Evolutionary conservation across 2,888 invertebrate genomes (phyloP), one percentile per base, ranked within the genome.

Genomic region (Cheilosia soror): DNA sequence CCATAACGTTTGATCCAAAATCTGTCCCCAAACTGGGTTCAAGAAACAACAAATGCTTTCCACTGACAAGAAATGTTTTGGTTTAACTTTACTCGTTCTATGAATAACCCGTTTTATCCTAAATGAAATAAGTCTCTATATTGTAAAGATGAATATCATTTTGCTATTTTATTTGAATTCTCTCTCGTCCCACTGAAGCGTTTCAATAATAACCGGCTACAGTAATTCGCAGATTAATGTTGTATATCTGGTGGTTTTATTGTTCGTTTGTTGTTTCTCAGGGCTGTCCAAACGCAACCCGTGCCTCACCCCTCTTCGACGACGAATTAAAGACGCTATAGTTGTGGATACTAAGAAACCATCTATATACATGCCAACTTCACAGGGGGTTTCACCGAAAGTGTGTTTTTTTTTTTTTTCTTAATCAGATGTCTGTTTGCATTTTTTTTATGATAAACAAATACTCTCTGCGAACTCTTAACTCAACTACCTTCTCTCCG

Each of bases 201-300:
- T 33, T 55, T 33, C 47, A 47, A 15, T 31, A 37, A 44, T 58
- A 66, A 75, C 75, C 49, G 65, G 65, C 75, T 49, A 31, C 47
- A 66, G n/a, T 63, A 58, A 65, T 58, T 65, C 25, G 29, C 60
- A 29, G 60, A 51, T 62, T 73, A 62, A 73, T 73, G 42, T 25
- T 73, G 63, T 71, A 49, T 25, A 40, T 63, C 33, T 55, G 44
- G 33, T 63, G 55, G 5, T 75, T 75, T 65, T 57, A 15, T 25
- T 44, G 31, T 53, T 20, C 7, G 20, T 7, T 62, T 42, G n/a
- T 25, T 55, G 13, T 42, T 37, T 75, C 65, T 57, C 47, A 65
- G 33, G 55, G 55, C 3, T 37, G 65, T 13, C 31, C 20, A 71
- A 51, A 29, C 29, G 42, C 47, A 57, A 37, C 73, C 55, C 27